Base-by-base conservation (phyloP, 2,888 invertebrate genomes). In the Spicauda simplicius region DNA sequence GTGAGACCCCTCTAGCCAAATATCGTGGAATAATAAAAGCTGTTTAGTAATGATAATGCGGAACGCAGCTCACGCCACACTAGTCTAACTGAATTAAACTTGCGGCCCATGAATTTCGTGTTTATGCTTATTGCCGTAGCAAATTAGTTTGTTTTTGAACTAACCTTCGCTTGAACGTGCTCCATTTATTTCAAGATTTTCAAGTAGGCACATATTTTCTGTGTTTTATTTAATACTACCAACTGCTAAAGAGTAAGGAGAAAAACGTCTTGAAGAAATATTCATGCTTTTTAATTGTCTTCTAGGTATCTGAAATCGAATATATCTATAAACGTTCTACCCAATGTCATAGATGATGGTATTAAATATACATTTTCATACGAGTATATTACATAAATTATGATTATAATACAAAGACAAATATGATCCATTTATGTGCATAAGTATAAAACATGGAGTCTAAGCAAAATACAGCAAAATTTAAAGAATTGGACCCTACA, bases 11-110 rank as follows among this genome's bases (percentile, higher is more conserved):
- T 88, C 86, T 87, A 90, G 91, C 87, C 90, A 87, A 92, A 92
- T 91, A 91, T 90, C 87, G 83, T 87, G 85, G 90, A 92, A 93
- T 93, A 93, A 91, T 91, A 93, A 90, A 91, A 86, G 90, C 90
- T 90, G 91, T 88, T 91, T 91, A 91, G 89, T 91, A 91, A 91
- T 87, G 90, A 91, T 91, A 90, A 91, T 87, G 83, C 85, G 85
- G 83, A 86, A 88, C 87, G 87, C 86, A 87, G 84, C 79, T 81
- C 85, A 79, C 79, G 79, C 81, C 81, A 80, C 79, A 81, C 85
- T 80, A 82, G 80, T 80, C 79, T 87, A 86, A 90, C 89, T 88
- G 87, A 90, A 91, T 89, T 88, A 87, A 87, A 88, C 81, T 87
- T 82, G 83, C 76, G 76, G 79, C 75, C 80, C 79, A 80, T 84